These are phyloP conservation scores for Galbula dea DNA, from an alignment of 2,113 vertebrate genomes.

Conservation along the genomic window DNA sequence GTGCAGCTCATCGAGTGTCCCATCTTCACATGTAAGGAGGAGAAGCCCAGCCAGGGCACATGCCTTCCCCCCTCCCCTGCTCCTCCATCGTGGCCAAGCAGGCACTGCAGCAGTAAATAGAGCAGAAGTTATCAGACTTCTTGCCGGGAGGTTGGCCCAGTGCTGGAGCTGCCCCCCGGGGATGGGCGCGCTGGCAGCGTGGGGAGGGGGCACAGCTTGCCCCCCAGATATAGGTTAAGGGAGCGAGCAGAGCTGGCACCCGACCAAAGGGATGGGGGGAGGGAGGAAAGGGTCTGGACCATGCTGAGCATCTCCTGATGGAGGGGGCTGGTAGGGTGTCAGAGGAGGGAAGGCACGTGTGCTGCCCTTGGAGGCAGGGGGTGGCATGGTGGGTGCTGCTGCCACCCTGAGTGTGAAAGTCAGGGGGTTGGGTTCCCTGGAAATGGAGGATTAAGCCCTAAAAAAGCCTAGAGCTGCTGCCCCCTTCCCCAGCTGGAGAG, in stretches of 20 bases:
- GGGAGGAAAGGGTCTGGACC: background rate
- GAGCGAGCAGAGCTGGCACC: background rate
- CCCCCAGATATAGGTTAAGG: constrained; percentile 40
- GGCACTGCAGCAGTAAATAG: constrained; percentile 74
- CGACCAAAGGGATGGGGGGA: background rate
- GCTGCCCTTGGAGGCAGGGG: accelerated
- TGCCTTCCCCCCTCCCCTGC: background rate
- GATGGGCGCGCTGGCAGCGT: background rate
- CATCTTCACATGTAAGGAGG: constrained; percentile 90
- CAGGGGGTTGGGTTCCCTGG: accelerated
- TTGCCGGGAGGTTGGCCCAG: constrained; percentile 72
- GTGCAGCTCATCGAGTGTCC: constrained; percentile 97
- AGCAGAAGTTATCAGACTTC: constrained; percentile 84
- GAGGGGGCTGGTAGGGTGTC: accelerated
- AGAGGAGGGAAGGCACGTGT: background rate
- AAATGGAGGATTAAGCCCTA: background rate
- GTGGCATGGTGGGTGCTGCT: background rate
- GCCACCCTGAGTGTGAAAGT: too few species aligned
- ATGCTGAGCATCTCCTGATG: background rate
- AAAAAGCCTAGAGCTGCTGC: background rate
- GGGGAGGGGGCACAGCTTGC: background rate
- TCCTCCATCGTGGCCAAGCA: background rate
- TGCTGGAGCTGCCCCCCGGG: background rate
- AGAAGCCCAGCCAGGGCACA: background rate
- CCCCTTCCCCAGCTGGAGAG: background rate